These are phyloP conservation scores for Ascidia mentula DNA, from an alignment of 23 tunicate genomes.

Conservation along the genomic window DNA sequence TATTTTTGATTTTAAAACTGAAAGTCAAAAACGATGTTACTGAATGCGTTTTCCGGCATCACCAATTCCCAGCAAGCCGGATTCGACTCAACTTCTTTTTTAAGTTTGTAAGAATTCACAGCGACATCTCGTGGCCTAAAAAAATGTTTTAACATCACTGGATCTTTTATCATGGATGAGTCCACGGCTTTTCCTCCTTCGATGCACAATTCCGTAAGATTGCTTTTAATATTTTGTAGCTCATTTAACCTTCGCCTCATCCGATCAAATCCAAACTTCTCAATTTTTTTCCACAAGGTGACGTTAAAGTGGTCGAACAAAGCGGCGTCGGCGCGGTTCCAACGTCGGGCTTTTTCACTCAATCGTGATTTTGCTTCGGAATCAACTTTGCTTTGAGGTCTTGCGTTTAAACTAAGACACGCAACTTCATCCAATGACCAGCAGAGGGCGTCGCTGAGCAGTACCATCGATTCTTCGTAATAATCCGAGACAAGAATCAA, in stretches of 20 bases:
- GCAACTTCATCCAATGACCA: conserved; percentile 43
- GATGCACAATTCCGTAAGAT: conserved; percentile 1
- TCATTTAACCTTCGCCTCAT: conserved; percentile 18
- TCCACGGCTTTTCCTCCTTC: conserved; percentile 31
- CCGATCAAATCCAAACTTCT: conserved; percentile 21
- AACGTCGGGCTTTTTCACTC: conserved; percentile 23
- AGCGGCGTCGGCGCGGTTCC: conserved; percentile 56
- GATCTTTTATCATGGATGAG: background rate
- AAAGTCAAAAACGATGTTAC: background rate
- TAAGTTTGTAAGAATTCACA: conserved; percentile 31
- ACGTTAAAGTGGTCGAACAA: conserved; percentile 52
- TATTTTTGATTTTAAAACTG: too few relatives aligned
- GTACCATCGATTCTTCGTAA: conserved; percentile 37
- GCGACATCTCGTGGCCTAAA: conserved; percentile 27
- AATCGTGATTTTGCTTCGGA: conserved; percentile 7
- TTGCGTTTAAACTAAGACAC: conserved; percentile 23
- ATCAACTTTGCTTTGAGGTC: background rate
- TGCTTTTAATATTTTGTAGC: background rate
- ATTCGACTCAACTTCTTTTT: background rate
- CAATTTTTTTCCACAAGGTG: conserved; percentile 41
- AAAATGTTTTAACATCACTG: background rate
- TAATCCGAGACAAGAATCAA: conserved; percentile 39
- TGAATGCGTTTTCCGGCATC: conserved; percentile 16
- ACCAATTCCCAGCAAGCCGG: conserved; percentile 17
- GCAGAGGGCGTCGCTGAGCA: conserved; percentile 35